These are phyloP conservation scores for Bicyclus anynana DNA, from an alignment of 1,140 invertebrate species.

Conservation along the genomic window DNA sequence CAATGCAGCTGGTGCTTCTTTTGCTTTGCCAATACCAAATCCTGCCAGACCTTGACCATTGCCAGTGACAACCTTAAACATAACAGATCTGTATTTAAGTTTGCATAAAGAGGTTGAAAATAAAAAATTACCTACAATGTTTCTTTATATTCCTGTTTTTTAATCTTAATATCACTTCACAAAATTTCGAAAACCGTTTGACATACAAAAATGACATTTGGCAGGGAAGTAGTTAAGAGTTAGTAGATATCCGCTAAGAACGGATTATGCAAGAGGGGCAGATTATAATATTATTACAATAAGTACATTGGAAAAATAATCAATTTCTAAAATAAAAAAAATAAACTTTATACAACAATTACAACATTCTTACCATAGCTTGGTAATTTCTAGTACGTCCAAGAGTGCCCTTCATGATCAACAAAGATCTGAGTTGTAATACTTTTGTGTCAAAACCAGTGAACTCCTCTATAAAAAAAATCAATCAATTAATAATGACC, in stretches of 20 bases:
- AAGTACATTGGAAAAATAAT: no score
- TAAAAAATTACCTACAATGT: not conserved
- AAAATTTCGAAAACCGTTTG: no score
- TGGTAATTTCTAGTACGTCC: slow-evolving; percentile 85
- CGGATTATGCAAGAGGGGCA: no score
- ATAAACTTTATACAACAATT: no score
- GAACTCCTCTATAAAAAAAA: slow-evolving; percentile 85
- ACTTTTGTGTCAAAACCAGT: slow-evolving; percentile 92
- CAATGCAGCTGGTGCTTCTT: slow-evolving; percentile 81
- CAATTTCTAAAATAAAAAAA: no score
- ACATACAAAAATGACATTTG: no score
- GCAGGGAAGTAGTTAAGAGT: no score
- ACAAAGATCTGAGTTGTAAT: slow-evolving; percentile 88
- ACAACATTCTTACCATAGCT: slow-evolving; percentile 74
- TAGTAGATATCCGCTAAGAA: no score
- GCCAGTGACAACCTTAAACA: slow-evolving; percentile 85
- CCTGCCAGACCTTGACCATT: slow-evolving; percentile 93
- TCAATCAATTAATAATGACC: not conserved
- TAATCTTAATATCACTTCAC: no score
- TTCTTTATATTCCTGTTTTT: no score
- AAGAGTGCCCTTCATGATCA: slow-evolving; percentile 91
- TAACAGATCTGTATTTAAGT: not conserved
- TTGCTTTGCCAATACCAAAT: slow-evolving; percentile 85
- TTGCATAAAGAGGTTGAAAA: not conserved
- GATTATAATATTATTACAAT: no score